Evolutionary conservation across 2,113 vertebrate genomes (phyloP).

Genomic region (Mastomys natalensis): DNA sequence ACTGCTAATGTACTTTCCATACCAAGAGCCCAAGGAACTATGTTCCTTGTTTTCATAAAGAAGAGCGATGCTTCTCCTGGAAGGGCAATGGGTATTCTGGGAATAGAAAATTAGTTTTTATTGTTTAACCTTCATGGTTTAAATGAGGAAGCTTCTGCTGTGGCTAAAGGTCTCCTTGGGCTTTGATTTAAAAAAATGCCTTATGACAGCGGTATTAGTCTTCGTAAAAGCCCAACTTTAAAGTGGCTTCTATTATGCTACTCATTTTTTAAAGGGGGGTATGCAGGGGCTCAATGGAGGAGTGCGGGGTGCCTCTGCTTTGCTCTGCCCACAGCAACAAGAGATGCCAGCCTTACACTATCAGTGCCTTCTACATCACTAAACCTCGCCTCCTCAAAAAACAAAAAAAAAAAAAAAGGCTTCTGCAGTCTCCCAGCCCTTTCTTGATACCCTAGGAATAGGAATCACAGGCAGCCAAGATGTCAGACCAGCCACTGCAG

Average conservation of each 20-base stretch:
- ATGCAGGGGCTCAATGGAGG: background rate
- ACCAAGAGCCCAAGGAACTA: background rate
- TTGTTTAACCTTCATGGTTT: constrained; percentile 79
- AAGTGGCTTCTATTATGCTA: constrained; percentile 8
- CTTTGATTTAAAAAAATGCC: constrained; percentile 49
- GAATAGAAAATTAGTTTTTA: constrained; percentile 80
- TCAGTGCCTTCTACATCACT: background rate
- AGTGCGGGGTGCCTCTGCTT: background rate
- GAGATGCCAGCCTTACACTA: background rate
- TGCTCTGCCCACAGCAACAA: background rate
- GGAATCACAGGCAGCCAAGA: background rate
- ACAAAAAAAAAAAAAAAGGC: background rate
- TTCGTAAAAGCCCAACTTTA: constrained; percentile 70
- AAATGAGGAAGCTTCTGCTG: constrained; percentile 71
- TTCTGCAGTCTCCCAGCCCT: background rate
- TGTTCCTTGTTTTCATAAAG: constrained; percentile 45
- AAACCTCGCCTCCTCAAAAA: background rate
- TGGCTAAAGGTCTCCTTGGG: constrained; percentile 67
- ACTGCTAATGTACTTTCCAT: background rate
- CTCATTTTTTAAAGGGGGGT: background rate
- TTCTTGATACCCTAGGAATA: background rate
- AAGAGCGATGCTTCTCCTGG: constrained; percentile 56
- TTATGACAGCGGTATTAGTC: constrained; percentile 76
- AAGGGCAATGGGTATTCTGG: constrained; percentile 38
- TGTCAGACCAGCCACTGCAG: background rate